phyloP scores from a whole-genome alignment of 2,888 invertebrate species.

The Caenorhabditis zanzibari region DNA sequence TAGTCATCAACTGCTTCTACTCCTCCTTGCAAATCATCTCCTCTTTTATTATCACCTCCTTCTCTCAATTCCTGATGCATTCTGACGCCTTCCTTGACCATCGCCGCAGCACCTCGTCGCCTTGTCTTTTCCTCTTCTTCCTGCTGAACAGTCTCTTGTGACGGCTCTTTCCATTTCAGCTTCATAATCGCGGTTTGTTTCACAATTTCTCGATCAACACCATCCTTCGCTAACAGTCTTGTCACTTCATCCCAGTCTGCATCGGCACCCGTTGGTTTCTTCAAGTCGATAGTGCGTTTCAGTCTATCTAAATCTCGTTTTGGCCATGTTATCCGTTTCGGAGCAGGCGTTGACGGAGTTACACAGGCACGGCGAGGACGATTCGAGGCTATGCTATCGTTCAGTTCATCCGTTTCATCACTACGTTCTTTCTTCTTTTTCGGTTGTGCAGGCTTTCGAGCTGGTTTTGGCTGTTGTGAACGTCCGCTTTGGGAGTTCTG shows the following conservation, averaged over 20 bases:
- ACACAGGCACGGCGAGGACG: conserved; percentile 49
- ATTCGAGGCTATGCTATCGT: conserved; percentile 48
- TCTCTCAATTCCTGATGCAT: conserved; percentile 40
- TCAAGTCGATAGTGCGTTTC: conserved; percentile 42
- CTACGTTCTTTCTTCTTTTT: conserved; percentile 3
- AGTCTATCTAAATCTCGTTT: conserved; percentile 49
- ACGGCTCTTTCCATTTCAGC: conserved; percentile 50
- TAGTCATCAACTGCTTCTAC: conserved; percentile 25
- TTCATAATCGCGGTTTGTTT: conserved; percentile 30
- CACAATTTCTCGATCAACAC: conserved; percentile 19
- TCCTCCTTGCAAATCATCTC: background rate
- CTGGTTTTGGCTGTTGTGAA: background rate
- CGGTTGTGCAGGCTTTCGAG: background rate
- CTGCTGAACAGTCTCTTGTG: background rate
- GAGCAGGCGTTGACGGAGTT: conserved; percentile 38
- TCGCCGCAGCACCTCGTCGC: conserved; percentile 37
- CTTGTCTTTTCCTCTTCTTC: conserved; percentile 48
- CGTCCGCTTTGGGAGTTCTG: background rate
- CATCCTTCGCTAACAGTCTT: conserved; percentile 49
- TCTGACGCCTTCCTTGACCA: conserved; percentile 44
- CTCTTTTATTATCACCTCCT: background rate
- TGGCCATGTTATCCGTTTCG: conserved; percentile 47
- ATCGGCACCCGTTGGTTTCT: conserved; percentile 35
- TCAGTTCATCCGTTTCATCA: conserved; percentile 11
- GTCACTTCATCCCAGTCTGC: conserved; percentile 52